Base-by-base conservation (phyloP, 30 jellyfish, hydroid and myxozoan genomes). In the Morbakka virulenta region DNA sequence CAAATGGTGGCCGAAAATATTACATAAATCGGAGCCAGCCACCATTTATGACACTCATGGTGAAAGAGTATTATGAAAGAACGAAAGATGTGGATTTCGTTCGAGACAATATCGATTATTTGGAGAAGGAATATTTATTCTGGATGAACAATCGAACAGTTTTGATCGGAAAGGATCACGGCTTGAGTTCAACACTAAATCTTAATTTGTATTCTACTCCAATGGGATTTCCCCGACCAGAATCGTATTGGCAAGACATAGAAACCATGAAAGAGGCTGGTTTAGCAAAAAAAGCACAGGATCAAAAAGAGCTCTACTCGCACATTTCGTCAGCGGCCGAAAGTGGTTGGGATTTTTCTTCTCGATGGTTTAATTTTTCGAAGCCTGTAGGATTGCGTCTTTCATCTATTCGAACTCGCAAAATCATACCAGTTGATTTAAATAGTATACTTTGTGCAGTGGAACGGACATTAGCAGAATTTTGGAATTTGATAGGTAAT, bases 321-420 rank as follows among this genome's bases (percentile, higher is more conserved):
- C 90, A 88, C 50, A 80, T 88, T 23, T 94, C 97, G 47, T 88
- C 97, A 23, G 97, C 97, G 13, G 97, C 97, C 1, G 97, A 88
- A 67, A 88, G 97, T 63, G 97, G 97, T 1, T 88, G 97, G 97
- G 97, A 88, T 70, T 88, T 88, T 50, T 88, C 97, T 4, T 88
- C 97, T 28, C 81, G 97, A 23, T 88, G 90, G 87, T 73, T 85
- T 31, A 65, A 68, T 0, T 25, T 31, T 35, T n/a, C 95, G 14
- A 85, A 86, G 31, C 52, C 69, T 17, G 79, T 80, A 25, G 64
- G 82, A 1, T 50, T 67, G 76, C 61, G 70, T 23, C 52, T 88
- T 89, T 53, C 67, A 75, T 67, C 94, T 6, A 88, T 88, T 50
- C 86, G 61, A 32, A 88, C 97, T 11, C 82, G 97, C 6, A 84